Base-by-base conservation (phyloP, 2,888 invertebrate genomes). In the Trachelus stipa region DNA sequence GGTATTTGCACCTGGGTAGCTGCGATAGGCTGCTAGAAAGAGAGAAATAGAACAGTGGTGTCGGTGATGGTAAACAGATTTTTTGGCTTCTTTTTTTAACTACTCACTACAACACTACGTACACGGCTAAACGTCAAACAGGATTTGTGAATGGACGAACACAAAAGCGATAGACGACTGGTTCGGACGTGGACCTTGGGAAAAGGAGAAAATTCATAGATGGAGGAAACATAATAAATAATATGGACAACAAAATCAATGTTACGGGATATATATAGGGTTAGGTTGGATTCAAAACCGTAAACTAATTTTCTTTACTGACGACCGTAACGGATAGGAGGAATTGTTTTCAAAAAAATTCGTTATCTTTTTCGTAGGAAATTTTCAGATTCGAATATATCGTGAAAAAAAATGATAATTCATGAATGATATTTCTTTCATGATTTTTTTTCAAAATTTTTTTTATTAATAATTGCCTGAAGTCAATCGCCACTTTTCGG, bases 1-100 rank as follows among this genome's bases (percentile, higher is more conserved):
- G 86, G 84, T 88, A 88, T 89, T 91, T 90, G 91, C 90, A 91
- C 91, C 91, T 91, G 91, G 91, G 88, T 90, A 91, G 90, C 90
- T 91, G 91, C 91, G 91, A 91, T 90, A 91, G 91, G 91, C 91
- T 91, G 91, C 91, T 91, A 91, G 90, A 91, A 91, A 91, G 90
- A 91, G 88, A 91, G 90, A 91, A 87, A 90, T 91, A 90, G 90
- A 90, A 91, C 89, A 90, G 91, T 91, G 90, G 91, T 91, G 90
- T 87, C 88, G 89, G 90, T 90, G 90, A 89, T 88, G 88, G 90
- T 89, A 88, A 90, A 90, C 76, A 90, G 87, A 89, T 40, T 88
- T 88, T 90, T 83, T 89, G 89, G 88, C 88, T 89, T 85, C 86
- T 88, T 88, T 86, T 88, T 40, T 40, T 40, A 40, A 88, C 91